Evolutionary conservation across 92 coral and sea anemone genomes (phyloP).

Genomic region (Montipora capitata): DNA sequence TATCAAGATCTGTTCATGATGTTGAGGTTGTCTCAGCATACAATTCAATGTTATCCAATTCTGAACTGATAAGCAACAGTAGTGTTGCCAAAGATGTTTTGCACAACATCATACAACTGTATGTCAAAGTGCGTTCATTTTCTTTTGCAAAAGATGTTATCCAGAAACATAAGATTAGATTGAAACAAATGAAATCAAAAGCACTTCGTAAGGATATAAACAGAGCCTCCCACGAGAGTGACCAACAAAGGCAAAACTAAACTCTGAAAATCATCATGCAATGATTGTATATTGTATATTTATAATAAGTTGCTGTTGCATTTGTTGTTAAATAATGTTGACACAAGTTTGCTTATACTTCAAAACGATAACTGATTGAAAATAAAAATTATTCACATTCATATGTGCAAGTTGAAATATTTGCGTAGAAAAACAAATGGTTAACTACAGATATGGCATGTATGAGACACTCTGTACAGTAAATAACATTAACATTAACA

Average conservation of each 20-base stretch:
- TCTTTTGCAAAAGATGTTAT: too few species aligned
- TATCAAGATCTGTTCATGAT: too few species aligned
- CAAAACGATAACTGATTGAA: background rate
- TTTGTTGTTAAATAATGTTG: background rate
- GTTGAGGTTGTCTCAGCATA: constrained; percentile 36
- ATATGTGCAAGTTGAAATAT: constrained; percentile 2
- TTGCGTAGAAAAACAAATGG: too few species aligned
- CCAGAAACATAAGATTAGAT: constrained; percentile 54
- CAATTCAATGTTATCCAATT: constrained; percentile 33
- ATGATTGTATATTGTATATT: background rate
- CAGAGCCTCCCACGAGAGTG: constrained; percentile 11
- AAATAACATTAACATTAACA: too few species aligned
- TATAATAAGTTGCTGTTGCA: background rate
- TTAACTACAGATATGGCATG: too few species aligned
- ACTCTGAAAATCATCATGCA: constrained; percentile 17
- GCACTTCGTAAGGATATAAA: background rate
- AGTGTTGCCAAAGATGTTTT: background rate
- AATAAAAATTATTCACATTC: background rate
- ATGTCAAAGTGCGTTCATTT: too few species aligned
- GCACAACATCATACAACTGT: too few species aligned
- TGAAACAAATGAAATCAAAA: constrained; percentile 32
- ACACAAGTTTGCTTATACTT: background rate
- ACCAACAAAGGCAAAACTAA: constrained; percentile 7
- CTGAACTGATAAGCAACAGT: constrained; percentile 16
- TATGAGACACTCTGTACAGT: too few species aligned